Evolutionary conservation across 2,113 vertebrate genomes (phyloP).

Genomic region (Romanogobio albipinnatus): DNA sequence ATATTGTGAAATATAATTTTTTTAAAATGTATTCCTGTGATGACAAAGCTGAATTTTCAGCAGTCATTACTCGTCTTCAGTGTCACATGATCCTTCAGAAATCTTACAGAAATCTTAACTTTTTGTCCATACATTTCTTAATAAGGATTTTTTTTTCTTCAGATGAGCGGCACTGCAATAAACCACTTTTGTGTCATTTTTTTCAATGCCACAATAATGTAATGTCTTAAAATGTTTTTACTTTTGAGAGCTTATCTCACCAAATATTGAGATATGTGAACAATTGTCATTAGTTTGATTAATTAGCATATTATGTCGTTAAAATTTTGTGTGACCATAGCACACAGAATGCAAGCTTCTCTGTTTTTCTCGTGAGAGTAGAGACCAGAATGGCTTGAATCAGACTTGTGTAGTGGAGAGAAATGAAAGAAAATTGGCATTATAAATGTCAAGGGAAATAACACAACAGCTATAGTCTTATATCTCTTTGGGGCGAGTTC

Average conservation of each 20-base stretch:
- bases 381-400: neutral
- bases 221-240: neutral
- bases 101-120: no score
- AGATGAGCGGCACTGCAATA: no score
- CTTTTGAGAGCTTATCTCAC: neutral
- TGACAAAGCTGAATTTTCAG: neutral
- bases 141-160: no score
- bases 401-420: slow-evolving; percentile 13
- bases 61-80: neutral
- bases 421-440: slow-evolving; percentile 9
- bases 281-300: neutral
- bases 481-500: neutral
- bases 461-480: neutral
- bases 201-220: neutral
- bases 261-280: neutral
- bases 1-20: neutral
- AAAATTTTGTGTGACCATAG: neutral
- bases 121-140: no score
- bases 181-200: no score
- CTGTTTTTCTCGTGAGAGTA: neutral
- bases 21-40: neutral
- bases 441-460: slow-evolving; percentile 35
- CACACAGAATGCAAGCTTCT: neutral
- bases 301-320: neutral
- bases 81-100: neutral